phyloP scores from a whole-genome alignment of 1,140 invertebrate species.

The Microplitis demolitor region DNA sequence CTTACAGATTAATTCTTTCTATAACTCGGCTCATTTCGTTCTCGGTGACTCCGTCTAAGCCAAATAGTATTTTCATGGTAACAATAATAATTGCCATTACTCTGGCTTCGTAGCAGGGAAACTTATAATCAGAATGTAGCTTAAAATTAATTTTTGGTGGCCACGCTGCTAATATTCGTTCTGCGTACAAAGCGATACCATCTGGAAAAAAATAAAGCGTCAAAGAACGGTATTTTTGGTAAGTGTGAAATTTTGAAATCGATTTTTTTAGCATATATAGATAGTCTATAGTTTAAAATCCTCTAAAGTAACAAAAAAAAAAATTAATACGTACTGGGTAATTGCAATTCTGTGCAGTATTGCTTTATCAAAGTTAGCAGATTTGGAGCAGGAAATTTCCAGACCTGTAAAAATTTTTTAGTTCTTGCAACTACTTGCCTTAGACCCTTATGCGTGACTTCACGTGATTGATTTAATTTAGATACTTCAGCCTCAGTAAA shows the following conservation, averaged over 20 bases:
- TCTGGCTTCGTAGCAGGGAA: conserved; percentile 68
- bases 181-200: conserved; percentile 48
- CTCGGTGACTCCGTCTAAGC: conserved; percentile 69
- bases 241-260: neutral
- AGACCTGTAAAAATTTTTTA: conserved; percentile 54
- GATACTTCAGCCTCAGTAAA: conserved; percentile 40
- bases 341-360: conserved; percentile 64
- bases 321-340: conserved; percentile 54
- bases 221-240: neutral
- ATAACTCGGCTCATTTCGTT: conserved; percentile 63
- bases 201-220: conserved; percentile 39
- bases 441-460: conserved; percentile 52
- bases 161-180: conserved; percentile 53
- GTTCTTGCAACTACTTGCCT: conserved; percentile 44
- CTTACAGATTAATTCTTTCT: conserved; percentile 57
- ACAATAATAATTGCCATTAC: conserved; percentile 69
- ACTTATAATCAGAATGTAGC: conserved; percentile 10
- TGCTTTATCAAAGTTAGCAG: conserved; percentile 55
- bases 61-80: conserved; percentile 67
- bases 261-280: conserved; percentile 3
- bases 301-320: conserved; percentile 17
- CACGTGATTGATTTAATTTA: conserved; percentile 42
- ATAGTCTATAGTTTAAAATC: neutral
- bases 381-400: conserved; percentile 56
- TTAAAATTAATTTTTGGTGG: conserved; percentile 52